Base-by-base conservation (phyloP, 35 echinoderm and acorn worm genomes). In the Strongylocentrotus purpuratus region DNA sequence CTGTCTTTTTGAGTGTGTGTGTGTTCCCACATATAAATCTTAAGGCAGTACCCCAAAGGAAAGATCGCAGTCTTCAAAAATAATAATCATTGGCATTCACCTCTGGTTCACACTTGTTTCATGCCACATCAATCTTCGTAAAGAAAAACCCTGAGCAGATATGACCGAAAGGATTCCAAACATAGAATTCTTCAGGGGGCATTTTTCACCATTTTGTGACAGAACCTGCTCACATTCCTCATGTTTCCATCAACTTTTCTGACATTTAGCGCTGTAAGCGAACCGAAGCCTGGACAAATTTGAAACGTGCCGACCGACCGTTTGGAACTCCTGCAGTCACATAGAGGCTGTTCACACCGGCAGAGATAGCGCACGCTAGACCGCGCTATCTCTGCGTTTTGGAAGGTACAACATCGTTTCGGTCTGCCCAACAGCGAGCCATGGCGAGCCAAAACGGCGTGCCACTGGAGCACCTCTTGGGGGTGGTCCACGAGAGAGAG, bases 241-340 rank as follows among this genome's bases (percentile, higher is more conserved):
- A 78, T 78, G 65, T 78, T 78, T n/a, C 25, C 65, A n/a, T 78
- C 65, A 78, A 78, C 65, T 78, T 28, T n/a, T 78, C 25, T 78
- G 65, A 78, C 65, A 78, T 78, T 78, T 78, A 78, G 25, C 65
- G 65, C 65, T 78, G 65, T 78, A 78, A 78, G 25, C 65, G 65
- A 22, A 78, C 20, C 65, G n/a, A 5, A 78, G 65, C 65, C 5
- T 4, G n/a, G 65, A 78, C 65, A 78, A 78, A 78, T 78, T 78
- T 78, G 65, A 78, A 78, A 78, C 65, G 65, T 78, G 65, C 65
- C 65, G 65, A 70, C 61, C 50, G 50, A 17, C 61, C 65, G 65
- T 78, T 78, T 28, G 65, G 65, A 78, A 78, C 65, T 78, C 65
- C 65, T 78, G 65, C 65, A 78, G 65, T 78, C 65, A 78, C 65